phyloP scores from a whole-genome alignment of 2,113 vertebrate genomes.

The Uria lomvia region DNA sequence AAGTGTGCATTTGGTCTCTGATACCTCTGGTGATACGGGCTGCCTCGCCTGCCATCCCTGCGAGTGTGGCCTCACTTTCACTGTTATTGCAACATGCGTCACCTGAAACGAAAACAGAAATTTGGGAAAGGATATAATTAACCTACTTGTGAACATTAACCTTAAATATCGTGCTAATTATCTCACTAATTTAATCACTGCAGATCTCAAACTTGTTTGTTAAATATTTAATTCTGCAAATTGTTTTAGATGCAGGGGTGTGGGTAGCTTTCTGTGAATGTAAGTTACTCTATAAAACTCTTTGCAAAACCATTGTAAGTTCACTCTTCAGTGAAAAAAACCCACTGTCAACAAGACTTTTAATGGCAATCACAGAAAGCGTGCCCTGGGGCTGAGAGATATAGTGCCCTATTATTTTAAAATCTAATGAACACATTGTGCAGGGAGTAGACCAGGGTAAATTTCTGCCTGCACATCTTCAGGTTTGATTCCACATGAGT shows the following conservation, averaged over 20 bases:
- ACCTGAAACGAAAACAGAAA: constrained; percentile 27
- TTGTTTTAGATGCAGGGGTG: constrained; percentile 17
- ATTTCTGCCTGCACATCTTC: neutral
- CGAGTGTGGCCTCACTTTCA: neutral
- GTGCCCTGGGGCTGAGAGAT: neutral
- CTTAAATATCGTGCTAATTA: constrained; percentile 58
- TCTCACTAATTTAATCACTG: constrained; percentile 53
- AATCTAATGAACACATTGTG: neutral
- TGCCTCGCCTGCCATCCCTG: neutral
- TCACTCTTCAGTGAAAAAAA: neutral
- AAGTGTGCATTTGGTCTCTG: neutral
- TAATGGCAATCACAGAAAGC: neutral
- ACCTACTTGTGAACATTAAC: constrained; percentile 55
- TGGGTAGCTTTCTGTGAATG: neutral
- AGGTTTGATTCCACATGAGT: neutral
- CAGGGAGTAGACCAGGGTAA: neutral
- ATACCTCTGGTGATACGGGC: neutral
- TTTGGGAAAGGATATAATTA: constrained; percentile 55
- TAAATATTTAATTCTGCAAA: constrained; percentile 34
- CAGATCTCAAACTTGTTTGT: constrained; percentile 37
- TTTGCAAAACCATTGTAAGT: neutral
- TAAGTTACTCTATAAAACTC: neutral
- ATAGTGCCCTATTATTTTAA: neutral
- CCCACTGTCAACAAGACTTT: neutral
- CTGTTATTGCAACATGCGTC: neutral